Evolutionary conservation across 2,113 vertebrate species (phyloP).

Genomic region (Nyctereutes procyonoides): DNA sequence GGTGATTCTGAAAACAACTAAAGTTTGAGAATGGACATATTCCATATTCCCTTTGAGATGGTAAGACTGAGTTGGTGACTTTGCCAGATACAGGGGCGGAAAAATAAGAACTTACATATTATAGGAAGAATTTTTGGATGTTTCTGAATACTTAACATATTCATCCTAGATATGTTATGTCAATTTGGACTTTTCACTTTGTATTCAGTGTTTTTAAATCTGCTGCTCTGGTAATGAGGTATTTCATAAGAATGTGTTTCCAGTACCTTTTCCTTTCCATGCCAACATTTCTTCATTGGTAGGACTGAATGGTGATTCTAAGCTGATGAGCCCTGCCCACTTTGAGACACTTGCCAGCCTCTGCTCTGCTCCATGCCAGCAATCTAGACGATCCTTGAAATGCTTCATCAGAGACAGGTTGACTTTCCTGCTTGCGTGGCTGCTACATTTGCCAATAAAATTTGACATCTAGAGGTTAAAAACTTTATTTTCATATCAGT

Average conservation of each 20-base stretch:
- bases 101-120: not conserved
- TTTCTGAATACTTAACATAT: not conserved
- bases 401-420: not conserved
- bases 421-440: not conserved
- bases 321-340: not conserved
- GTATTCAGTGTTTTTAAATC: not conserved
- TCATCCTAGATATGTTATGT: not conserved
- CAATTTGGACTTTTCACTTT: not conserved
- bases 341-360: not conserved
- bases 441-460: slow-evolving; percentile 11
- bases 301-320: not conserved
- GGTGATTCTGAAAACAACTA: not conserved
- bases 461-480: not conserved
- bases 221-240: not conserved
- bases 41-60: not conserved
- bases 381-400: not conserved
- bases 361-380: not conserved
- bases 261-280: not conserved
- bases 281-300: not conserved
- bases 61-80: not conserved
- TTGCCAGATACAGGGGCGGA: not conserved
- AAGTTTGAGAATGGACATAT: slow-evolving; percentile 1
- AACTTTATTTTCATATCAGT: not conserved
- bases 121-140: not conserved
- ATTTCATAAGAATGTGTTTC: not conserved